phyloP scores from a whole-genome alignment of 2,797 vertebrate genomes.

The Ctenopoma kingsleyae region DNA sequence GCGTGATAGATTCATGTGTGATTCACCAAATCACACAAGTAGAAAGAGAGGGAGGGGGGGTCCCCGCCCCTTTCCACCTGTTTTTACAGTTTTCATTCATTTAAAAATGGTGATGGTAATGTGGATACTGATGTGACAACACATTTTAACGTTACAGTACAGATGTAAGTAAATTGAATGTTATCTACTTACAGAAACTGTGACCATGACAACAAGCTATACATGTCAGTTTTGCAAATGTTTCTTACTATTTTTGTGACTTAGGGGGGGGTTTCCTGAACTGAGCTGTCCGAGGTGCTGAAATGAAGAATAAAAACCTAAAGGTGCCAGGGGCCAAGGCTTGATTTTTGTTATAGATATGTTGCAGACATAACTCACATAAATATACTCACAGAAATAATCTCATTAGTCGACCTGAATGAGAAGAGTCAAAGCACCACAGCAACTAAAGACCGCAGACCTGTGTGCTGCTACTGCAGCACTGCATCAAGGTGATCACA shows the following conservation, averaged over 20 bases:
- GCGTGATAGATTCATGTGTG: too few species aligned
- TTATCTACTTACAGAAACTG: too few species aligned
- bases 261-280: background rate
- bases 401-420: background rate
- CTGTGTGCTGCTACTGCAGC: background rate
- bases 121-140: too few species aligned
- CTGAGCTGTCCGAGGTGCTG: slow-evolving; percentile 68
- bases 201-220: too few species aligned
- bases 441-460: too few species aligned
- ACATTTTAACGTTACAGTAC: background rate
- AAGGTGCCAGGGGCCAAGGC: background rate
- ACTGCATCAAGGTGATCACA: background rate
- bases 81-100: background rate
- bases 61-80: background rate
- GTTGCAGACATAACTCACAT: background rate
- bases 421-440: background rate
- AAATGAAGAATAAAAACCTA: slow-evolving; percentile 20
- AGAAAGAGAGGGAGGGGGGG: background rate
- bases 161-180: background rate
- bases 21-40: slow-evolving; percentile 15
- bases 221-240: background rate
- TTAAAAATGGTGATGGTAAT: background rate
- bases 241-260: background rate
- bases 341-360: background rate
- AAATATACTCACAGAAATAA: background rate